Evolutionary conservation across 2,888 invertebrate species (phyloP).

Genomic region (Cantharis lateralis): DNA sequence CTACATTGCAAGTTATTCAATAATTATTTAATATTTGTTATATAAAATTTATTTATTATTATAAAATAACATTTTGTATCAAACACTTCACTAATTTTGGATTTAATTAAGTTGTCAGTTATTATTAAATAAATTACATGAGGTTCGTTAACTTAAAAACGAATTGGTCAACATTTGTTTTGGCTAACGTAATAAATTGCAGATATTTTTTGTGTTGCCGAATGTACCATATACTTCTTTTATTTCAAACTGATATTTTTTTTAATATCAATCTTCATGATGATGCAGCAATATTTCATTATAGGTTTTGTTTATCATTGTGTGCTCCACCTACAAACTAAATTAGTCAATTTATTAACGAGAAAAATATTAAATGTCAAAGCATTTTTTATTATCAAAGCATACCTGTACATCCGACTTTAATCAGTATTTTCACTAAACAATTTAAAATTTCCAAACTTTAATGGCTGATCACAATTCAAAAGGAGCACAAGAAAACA

Average conservation of each 20-base stretch:
- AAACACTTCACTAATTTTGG: neutral
- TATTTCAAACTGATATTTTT: neutral
- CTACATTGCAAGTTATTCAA: neutral
- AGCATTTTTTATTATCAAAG: neutral
- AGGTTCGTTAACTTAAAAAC: neutral
- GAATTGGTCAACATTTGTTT: neutral
- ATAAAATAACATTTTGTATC: neutral
- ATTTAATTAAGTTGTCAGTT: neutral
- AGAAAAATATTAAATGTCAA: neutral
- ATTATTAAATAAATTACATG: neutral
- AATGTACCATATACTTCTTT: neutral
- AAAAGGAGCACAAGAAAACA: neutral
- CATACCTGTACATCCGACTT: neutral
- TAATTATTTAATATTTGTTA: too few relatives aligned
- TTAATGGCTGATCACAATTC: neutral
- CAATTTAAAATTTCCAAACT: neutral
- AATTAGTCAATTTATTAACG: neutral
- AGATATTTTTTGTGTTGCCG: neutral
- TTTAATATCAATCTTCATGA: constrained; percentile 12
- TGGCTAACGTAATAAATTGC: neutral
- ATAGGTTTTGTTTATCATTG: constrained; percentile 10
- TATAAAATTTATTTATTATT: neutral
- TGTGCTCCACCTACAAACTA: constrained; percentile 5
- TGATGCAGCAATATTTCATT: constrained; percentile 8
- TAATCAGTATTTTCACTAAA: neutral